Percentiles rank a stretch among this genome's conserved stretches.
These are phyloP conservation scores for Antechinus stuartii DNA, from an alignment of 2,113 vertebrate species.

Conservation along the genomic window DNA sequence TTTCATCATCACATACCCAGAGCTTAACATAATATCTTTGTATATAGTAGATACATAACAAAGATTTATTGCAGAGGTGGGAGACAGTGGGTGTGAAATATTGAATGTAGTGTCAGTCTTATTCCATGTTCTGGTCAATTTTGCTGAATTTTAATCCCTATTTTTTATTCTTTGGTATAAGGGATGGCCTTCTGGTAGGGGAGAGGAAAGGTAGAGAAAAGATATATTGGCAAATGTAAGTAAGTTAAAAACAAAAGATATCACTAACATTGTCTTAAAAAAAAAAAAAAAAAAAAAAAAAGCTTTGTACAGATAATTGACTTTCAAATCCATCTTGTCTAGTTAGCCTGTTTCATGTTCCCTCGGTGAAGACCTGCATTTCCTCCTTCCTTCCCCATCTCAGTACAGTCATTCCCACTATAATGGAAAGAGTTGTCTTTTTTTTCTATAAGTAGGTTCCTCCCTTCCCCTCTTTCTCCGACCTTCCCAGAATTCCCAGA, in stretches of 20 bases:
- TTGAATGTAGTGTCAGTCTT: background rate
- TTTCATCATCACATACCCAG: background rate
- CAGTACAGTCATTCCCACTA: constrained; percentile 44
- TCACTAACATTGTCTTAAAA: background rate
- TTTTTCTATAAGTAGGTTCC: constrained; percentile 68
- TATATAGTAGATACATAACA: background rate
- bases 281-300: rapidly evolving
- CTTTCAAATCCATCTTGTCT: background rate
- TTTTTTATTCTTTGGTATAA: background rate
- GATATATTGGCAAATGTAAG: background rate
- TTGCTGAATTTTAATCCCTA: background rate
- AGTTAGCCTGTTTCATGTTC: constrained; percentile 42
- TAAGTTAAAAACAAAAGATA: background rate
- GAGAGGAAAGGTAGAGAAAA: background rate
- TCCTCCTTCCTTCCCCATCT: background rate
- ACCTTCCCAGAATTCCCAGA: constrained; percentile 44
- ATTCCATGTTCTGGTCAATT: background rate
- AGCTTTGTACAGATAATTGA: constrained; percentile 19
- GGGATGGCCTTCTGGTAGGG: background rate
- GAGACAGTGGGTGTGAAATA: background rate
- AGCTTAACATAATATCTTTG: background rate
- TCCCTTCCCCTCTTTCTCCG: constrained; percentile 74
- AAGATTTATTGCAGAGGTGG: background rate
- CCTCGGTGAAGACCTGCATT: constrained; percentile 1
- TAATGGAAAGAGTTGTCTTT: constrained; percentile 62